These are phyloP conservation scores for Papilio machaon DNA, from an alignment of 1,140 invertebrate genomes.

Conservation along the genomic window DNA sequence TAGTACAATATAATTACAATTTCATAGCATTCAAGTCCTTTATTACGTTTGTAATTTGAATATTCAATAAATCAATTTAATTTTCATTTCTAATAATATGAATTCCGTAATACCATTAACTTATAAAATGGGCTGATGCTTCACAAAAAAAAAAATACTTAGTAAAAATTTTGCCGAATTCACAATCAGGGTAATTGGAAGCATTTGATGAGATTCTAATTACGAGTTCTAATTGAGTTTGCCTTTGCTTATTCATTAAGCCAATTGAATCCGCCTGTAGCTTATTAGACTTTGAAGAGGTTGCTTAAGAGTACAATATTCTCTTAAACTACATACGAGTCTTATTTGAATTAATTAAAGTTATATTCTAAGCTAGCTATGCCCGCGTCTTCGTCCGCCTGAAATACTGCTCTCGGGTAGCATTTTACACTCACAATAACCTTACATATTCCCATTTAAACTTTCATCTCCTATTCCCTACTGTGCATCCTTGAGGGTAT, in stretches of 20 bases:
- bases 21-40: too few species aligned
- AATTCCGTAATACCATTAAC: not conserved
- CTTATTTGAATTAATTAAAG: slow-evolving; percentile 6
- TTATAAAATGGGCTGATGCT: not conserved
- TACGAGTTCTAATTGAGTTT: slow-evolving; percentile 21
- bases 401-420: too few species aligned
- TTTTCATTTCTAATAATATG: not conserved
- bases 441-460: too few species aligned
- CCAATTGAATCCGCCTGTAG: slow-evolving; percentile 11
- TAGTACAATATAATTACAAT: too few species aligned
- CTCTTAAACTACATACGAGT: not conserved
- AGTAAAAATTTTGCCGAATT: not conserved
- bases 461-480: too few species aligned
- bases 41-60: not conserved
- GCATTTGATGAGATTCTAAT: slow-evolving; percentile 20
- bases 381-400: too few species aligned
- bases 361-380: not conserved
- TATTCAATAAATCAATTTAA: slow-evolving; percentile 1
- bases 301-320: not conserved
- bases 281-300: slow-evolving; percentile 23
- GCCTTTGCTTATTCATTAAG: slow-evolving; percentile 24
- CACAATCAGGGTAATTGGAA: slow-evolving; percentile 3
- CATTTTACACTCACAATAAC: too few species aligned
- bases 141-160: not conserved
- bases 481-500: too few species aligned